phyloP scores from a whole-genome alignment of 2,113 vertebrate genomes.

The Rallus limicola region DNA sequence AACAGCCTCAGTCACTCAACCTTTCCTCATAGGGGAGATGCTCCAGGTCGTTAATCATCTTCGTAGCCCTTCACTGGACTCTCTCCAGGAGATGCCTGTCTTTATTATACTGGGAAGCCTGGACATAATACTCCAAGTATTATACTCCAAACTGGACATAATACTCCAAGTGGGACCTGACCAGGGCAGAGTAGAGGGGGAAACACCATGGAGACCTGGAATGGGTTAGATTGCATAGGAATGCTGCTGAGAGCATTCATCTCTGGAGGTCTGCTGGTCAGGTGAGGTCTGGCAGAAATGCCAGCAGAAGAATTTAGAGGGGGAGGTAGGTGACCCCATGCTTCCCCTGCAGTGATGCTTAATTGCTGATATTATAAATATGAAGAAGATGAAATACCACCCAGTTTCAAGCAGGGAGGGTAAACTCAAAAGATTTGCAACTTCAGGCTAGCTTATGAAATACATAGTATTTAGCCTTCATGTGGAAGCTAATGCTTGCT shows the following conservation, averaged over 20 bases:
- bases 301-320: neutral
- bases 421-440: neutral
- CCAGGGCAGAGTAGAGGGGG: too few relatives aligned
- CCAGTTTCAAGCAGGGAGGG: neutral
- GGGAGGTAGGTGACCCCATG: neutral
- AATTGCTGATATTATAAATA: neutral
- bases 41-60: too few relatives aligned
- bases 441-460: neutral
- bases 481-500: neutral
- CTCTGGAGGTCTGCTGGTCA: neutral
- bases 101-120: too few relatives aligned
- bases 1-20: too few relatives aligned
- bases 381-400: neutral
- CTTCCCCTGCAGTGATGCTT: neutral
- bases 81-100: too few relatives aligned
- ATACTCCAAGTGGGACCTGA: too few relatives aligned
- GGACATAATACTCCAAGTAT: too few relatives aligned
- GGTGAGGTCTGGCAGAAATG: neutral
- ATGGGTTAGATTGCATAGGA: neutral
- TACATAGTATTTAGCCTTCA: neutral
- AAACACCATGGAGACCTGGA: neutral
- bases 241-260: fast-evolving
- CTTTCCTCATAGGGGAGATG: too few relatives aligned
- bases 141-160: too few relatives aligned
- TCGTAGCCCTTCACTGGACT: too few relatives aligned